Base-by-base conservation (phyloP, 2,797 vertebrate genomes). In the Chrosomus eos region DNA sequence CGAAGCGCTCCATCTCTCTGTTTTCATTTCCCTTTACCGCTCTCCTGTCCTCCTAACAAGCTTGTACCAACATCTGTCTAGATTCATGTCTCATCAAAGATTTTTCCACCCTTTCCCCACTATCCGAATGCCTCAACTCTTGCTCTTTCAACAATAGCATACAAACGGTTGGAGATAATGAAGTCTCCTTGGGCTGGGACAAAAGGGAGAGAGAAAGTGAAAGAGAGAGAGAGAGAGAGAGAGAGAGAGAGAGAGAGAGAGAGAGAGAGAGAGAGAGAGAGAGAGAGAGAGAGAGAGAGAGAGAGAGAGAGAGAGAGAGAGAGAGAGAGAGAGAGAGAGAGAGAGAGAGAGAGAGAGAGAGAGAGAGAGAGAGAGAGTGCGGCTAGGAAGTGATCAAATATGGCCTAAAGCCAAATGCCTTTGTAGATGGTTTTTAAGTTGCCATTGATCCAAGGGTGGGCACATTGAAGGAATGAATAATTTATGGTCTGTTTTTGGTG, bases 121-220 rank as follows among this genome's bases (percentile, higher is more conserved):
- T 93, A 94, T 92, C 94, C 92, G 91, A 92, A 92, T 92, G 62
- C 66, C 14, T 92, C 89, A 48, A 89, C 90, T 91, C 86, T 90
- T 92, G 88, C 88, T 94, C 93, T 94, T 94, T 94, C 92, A 93
- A 94, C 93, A 92, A 92, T 92, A 93, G 93, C 94, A 94, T 93
- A 93, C 92, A 94, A 95, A 94, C 92, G 94, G 92, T 93, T 92
- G 90, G 93, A 94, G 94, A 94, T 95, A 95, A 95, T 95, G 94
- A 93, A 92, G 92, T 95, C 94, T 93, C 94, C 45, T 89, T 2
- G 92, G 93, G 89, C 84, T 81, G 53, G 67, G 90, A 91, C 91
- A 89, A 91, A 92, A 36, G 3, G 3, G 31, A 31, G 31, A 31
- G 31, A 31, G 31, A 31, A 3, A 31, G 31, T 1, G 31, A 33